A percentile compares a stretch with the other conserved stretches of the same genome.
Evolutionary conservation across 2,797 vertebrate species (phyloP).

Genomic region (Tauraco hartlaubi): DNA sequence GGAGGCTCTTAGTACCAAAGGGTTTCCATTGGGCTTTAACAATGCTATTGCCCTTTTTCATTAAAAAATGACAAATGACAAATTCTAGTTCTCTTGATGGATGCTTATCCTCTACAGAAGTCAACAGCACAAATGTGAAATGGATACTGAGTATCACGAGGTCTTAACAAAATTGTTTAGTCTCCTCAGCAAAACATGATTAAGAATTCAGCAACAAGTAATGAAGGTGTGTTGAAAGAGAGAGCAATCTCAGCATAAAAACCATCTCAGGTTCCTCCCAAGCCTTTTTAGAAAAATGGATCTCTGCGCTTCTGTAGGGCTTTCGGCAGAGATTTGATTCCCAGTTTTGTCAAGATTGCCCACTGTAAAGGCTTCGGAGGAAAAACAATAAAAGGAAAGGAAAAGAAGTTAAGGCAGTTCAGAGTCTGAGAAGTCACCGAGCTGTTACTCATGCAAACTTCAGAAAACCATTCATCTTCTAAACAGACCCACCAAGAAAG

Average conservation of each 20-base stretch:
- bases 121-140: background rate
- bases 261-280: constrained; percentile 15
- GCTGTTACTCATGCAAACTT: background rate
- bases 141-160: background rate
- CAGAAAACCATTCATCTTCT: constrained; percentile 15
- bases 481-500: background rate
- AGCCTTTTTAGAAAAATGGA: background rate
- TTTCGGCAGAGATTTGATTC: background rate
- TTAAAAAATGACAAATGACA: constrained; percentile 1
- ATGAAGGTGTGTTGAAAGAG: background rate
- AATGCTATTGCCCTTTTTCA: constrained; percentile 45
- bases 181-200: background rate
- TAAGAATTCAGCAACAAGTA: background rate
- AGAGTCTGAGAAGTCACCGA: background rate
- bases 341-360: background rate
- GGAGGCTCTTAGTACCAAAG: constrained; percentile 12
- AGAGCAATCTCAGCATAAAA: background rate
- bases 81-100: constrained; percentile 10
- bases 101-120: constrained; percentile 23
- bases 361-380: background rate
- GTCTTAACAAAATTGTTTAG: background rate
- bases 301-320: background rate
- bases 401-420: background rate
- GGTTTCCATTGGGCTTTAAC: constrained; percentile 38
- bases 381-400: background rate